Evolutionary conservation across 1,140 invertebrate genomes (phyloP).

Genomic region (Drosophila tristis): DNA sequence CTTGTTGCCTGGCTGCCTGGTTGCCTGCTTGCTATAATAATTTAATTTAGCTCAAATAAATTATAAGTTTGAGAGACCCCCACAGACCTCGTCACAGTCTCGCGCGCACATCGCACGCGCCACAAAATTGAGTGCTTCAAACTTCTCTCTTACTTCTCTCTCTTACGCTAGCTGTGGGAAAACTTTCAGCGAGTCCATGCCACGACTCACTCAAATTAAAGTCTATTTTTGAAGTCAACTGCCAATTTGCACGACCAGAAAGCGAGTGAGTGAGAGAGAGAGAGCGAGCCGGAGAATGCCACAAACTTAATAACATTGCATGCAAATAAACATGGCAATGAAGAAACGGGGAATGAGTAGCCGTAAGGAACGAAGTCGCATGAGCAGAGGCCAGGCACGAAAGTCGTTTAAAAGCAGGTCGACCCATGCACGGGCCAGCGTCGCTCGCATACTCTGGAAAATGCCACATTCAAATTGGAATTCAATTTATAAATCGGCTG

Average conservation of each 20-base stretch:
- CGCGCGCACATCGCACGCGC: constrained; percentile 56
- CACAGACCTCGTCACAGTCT: constrained; percentile 58
- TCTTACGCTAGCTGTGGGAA: constrained; percentile 13
- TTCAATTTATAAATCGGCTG: too few relatives aligned
- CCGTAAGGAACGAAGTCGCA: background rate
- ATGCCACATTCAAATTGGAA: background rate
- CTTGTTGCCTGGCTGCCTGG: constrained; percentile 22
- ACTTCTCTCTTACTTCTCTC: constrained; percentile 32
- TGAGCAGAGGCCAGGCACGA: constrained; percentile 41
- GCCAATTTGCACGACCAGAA: constrained; percentile 59
- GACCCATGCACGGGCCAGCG: background rate
- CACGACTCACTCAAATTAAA: constrained; percentile 63
- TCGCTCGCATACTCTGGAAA: too few relatives aligned
- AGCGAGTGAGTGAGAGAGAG: constrained; percentile 12
- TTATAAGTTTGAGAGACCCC: constrained; percentile 51
- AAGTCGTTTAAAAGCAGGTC: constrained; percentile 57
- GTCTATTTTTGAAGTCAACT: constrained; percentile 75
- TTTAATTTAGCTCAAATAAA: constrained; percentile 80
- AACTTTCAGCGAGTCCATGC: constrained; percentile 49
- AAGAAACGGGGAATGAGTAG: too few relatives aligned
- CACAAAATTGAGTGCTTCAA: constrained; percentile 74
- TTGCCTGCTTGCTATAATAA: constrained; percentile 62
- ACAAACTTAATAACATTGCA: constrained; percentile 63
- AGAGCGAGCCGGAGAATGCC: constrained; percentile 16
- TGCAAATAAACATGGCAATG: constrained; percentile 71